Percentiles rank a stretch among this genome's conserved stretches.
phyloP scores from a whole-genome alignment of 1,140 invertebrate genomes.

The Eupeodes corollae region DNA sequence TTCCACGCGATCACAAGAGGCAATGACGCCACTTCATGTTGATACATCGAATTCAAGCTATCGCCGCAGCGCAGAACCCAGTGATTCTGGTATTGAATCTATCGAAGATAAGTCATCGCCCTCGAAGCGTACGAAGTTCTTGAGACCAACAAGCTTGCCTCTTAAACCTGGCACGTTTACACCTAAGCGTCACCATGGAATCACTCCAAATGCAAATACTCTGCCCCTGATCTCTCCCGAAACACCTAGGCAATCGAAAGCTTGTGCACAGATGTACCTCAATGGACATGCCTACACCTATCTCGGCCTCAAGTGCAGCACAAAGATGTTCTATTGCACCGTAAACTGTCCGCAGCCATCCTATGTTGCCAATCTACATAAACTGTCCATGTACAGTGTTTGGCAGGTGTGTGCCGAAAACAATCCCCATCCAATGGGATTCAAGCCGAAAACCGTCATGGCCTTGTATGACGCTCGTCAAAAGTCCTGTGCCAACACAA shows the following conservation, averaged over 20 bases:
- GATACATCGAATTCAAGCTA: constrained; percentile 9
- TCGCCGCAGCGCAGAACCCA: no score
- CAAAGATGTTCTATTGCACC: constrained; percentile 83
- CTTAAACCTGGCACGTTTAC: constrained; percentile 70
- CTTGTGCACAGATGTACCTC: constrained; percentile 74
- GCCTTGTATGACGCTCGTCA: constrained; percentile 65
- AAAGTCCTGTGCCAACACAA: constrained; percentile 40
- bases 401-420: constrained; percentile 74
- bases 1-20: constrained; percentile 2
- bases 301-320: constrained; percentile 80
- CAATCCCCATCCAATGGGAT: constrained; percentile 56
- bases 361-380: constrained; percentile 82
- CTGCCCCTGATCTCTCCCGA: constrained; percentile 75
- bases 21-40: constrained; percentile 21
- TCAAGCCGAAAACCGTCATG: constrained; percentile 56
- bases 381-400: constrained; percentile 95
- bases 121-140: constrained; percentile 51
- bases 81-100: background rate
- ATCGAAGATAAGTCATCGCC: background rate
- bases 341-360: constrained; percentile 87
- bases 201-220: constrained; percentile 63
- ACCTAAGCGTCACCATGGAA: constrained; percentile 63
- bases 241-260: constrained; percentile 75
- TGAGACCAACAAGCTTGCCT: constrained; percentile 65
- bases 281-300: constrained; percentile 90